Evolutionary conservation across 1,140 invertebrate genomes (phyloP), one percentile per base, ranked within the genome.

Genomic region (Halictus rubicundus): DNA sequence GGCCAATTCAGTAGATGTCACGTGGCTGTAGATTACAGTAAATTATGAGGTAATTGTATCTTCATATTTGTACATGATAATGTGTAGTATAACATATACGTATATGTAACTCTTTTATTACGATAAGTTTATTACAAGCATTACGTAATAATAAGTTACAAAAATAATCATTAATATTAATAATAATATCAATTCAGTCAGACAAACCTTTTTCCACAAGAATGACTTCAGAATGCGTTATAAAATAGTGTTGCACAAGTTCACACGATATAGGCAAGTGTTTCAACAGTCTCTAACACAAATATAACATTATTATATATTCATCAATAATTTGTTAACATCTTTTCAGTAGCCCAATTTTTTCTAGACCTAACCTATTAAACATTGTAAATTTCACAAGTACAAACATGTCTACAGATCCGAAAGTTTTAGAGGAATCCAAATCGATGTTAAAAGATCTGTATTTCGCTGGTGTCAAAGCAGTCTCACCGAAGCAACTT

Each of bases 401-500:
- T 81, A 25, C 21, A 68, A 72, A 16, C 1, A 87, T 86, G 85
- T 59, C 85, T 39, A 77, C 57, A 0, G n/a, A 82, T 19, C 2
- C 19, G 2, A 80, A 52, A 71, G 52, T 73, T 16, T 32, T 84
- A 14, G 68, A 78, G 54, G 49, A 82, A n/a, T 19, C 54, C 10
- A 85, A 85, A 81, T 73, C 71, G 46, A 59, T 86, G 70, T 80
- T 92, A 25, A 88, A 81, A 61, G 79, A 88, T 5, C 85, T 92
- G 12, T 92, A 92, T 66, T 65, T 84, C 9, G 69, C 85, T 9
- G 85, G 86, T 16, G 78, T 92, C 16, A 46, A 81, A 42, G 80
- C 91, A 6, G 91, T 93, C 61, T 81, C 89, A 19, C 90, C 92
- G 6, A 71, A 87, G 10, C 78, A 81, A 64, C 78, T 93, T 5